Evolutionary conservation across 2,888 invertebrate genomes (phyloP), one percentile per base, ranked within the genome.

Genomic region (Xanthorhoe spadicearia): DNA sequence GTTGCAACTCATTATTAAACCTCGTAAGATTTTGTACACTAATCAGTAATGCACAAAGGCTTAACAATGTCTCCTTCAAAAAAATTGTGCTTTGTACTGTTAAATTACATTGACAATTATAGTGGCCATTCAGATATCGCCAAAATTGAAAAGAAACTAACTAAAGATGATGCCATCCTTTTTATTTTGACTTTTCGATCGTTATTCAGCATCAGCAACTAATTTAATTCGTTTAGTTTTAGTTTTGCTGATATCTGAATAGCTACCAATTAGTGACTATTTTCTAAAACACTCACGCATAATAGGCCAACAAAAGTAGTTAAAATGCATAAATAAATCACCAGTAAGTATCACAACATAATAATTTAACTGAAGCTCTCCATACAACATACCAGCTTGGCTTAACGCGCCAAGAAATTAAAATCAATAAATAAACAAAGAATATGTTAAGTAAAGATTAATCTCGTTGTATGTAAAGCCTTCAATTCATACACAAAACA

Each of bases 311-410:
- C 18, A 43, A 17, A 50, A 50, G 15, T 43, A 52, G 50, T 35
- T 69, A 68, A 78, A 78, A 76, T 77, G 74, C 74, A 75, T 67
- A 55, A 60, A 38, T 74, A 72, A 69, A 69, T 70, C 67, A 70
- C 62, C 67, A 74, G 53, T 63, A 65, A 54, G 70, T 78, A 80
- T 77, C 77, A 80, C 78, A 77, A 72, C 73, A 57, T 72, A 61
- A 70, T 70, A 68, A 70, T 70, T 66, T 66, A 71, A 73, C 59
- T 70, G 64, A 73, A 75, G 66, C 64, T 57, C 70, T 28, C 61
- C 5, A 28, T 52, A 48, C 10, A 53, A 43, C 18, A 48, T n/a
- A 54, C 4, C 15, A 23, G 49, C 23, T 54, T 50, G 49, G 57
- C 52, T 61, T 66, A 46, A 43, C 46, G 5, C 6, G 15, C 15